These are phyloP conservation scores for Andrena marginata DNA, from an alignment of 2,888 invertebrate species.

Conservation along the genomic window DNA sequence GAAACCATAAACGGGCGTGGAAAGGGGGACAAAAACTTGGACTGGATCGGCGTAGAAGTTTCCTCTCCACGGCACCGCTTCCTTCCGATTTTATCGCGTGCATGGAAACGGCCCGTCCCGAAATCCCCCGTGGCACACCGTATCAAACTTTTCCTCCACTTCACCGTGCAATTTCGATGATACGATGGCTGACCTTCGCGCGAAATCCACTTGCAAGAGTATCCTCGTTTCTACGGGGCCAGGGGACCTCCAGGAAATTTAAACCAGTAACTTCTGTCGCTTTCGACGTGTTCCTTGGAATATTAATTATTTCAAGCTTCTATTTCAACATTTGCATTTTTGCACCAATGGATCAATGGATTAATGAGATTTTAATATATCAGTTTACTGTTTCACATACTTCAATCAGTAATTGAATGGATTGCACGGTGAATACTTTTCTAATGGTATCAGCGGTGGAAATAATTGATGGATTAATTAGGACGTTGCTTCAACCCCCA, in stretches of 20 bases:
- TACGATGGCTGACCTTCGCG: background rate
- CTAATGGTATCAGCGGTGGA: background rate
- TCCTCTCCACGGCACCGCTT: constrained; percentile 55
- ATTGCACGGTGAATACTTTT: background rate
- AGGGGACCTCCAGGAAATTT: too few species aligned
- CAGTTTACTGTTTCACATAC: too few species aligned
- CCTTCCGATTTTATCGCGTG: constrained; percentile 71
- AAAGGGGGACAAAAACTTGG: constrained; percentile 63
- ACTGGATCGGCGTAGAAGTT: constrained; percentile 62
- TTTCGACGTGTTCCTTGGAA: background rate
- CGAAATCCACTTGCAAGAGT: background rate
- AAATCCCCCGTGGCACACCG: constrained; percentile 42
- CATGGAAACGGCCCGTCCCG: constrained; percentile 43
- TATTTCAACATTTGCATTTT: background rate
- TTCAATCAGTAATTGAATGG: background rate
- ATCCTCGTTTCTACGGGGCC: background rate
- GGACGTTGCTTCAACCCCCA: background rate
- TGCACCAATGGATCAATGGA: background rate
- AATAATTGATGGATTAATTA: background rate
- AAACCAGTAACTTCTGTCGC: background rate
- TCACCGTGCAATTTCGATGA: constrained; percentile 21
- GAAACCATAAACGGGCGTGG: constrained; percentile 81
- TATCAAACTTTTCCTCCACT: constrained; percentile 53
- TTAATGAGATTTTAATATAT: too few species aligned
- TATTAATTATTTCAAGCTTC: background rate